These are phyloP conservation scores for Physella acuta DNA, from an alignment of 1,140 invertebrate species.

Conservation along the genomic window DNA sequence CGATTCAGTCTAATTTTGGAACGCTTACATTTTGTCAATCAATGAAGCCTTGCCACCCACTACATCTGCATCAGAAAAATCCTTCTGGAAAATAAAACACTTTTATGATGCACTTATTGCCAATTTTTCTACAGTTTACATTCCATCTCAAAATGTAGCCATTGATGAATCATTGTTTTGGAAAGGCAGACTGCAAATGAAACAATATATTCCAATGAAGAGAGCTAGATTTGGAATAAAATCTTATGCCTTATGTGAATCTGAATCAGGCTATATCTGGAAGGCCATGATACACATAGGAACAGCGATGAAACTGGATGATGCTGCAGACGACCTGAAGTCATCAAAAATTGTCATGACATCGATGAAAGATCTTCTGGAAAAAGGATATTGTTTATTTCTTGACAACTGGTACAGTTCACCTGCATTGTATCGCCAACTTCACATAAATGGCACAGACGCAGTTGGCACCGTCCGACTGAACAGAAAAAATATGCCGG, in stretches of 20 bases:
- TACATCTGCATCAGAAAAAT: neutral
- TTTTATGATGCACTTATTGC: neutral
- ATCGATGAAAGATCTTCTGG: neutral
- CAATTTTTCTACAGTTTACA: neutral
- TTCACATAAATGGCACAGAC: neutral
- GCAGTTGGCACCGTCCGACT: neutral
- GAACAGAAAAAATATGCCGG: neutral
- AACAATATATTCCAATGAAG: neutral
- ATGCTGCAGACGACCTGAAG: neutral
- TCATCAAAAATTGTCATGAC: neutral
- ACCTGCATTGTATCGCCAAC: neutral
- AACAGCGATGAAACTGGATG: neutral
- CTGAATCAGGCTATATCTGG: neutral
- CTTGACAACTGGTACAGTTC: neutral
- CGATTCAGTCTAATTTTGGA: neutral
- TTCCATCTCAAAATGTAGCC: neutral
- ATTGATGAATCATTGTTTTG: neutral
- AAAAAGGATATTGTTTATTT: neutral
- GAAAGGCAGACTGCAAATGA: neutral
- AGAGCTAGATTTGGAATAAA: neutral
- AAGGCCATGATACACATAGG: neutral
- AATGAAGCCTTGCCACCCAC: neutral
- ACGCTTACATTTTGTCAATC: neutral
- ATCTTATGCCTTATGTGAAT: neutral
- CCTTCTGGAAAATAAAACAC: neutral